phyloP scores from a whole-genome alignment of 2,888 invertebrate species.

The Polydesmus complanatus region DNA sequence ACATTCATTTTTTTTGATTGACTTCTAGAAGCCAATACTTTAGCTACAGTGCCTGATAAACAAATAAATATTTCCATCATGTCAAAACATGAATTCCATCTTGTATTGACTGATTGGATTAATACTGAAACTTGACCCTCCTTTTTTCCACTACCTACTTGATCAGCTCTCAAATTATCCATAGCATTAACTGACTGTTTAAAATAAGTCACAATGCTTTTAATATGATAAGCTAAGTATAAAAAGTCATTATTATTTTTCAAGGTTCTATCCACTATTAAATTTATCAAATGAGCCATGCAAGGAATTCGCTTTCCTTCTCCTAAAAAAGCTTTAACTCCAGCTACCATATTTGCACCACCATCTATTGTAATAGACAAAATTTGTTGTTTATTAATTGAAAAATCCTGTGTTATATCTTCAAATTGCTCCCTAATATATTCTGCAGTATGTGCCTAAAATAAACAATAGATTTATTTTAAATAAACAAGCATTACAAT shows the following conservation, averaged over 20 bases:
- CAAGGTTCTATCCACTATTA: not conserved
- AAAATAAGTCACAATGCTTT: not conserved
- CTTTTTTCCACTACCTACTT: not conserved
- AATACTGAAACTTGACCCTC: not conserved
- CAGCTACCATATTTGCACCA: not conserved
- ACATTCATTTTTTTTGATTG: not conserved
- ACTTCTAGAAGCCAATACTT: not conserved
- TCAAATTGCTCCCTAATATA: not conserved
- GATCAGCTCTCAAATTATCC: not conserved
- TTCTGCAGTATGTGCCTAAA: not conserved
- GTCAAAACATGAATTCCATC: not conserved
- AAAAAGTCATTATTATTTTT: no score
- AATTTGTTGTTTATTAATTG: not conserved
- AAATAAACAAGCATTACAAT: no score
- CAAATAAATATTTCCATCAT: not conserved
- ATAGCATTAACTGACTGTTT: not conserved
- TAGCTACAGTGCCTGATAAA: not conserved
- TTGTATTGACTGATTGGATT: not conserved
- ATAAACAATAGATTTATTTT: not conserved
- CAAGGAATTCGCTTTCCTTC: not conserved
- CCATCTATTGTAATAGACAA: not conserved
- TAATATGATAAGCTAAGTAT: not conserved
- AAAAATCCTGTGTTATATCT: not conserved
- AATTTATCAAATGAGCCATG: not conserved
- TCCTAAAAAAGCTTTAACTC: not conserved